phyloP scores from a whole-genome alignment of 2,888 invertebrate genomes.

The Drosophila rubida region DNA sequence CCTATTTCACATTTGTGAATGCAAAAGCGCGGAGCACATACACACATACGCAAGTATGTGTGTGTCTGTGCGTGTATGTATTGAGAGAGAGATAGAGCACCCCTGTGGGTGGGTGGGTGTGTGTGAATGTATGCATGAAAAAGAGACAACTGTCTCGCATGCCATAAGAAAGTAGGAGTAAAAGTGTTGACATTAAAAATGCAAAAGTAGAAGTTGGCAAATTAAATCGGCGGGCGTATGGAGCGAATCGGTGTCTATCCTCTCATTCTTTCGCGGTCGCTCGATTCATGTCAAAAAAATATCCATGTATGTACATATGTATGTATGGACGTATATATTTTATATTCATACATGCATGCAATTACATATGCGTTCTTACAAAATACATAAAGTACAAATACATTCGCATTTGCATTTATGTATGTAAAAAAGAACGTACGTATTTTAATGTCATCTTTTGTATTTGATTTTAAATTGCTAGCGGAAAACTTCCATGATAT shows the following conservation, averaged over 20 bases:
- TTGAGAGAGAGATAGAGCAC: not conserved
- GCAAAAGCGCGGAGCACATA: not conserved
- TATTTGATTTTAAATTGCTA: too few relatives aligned
- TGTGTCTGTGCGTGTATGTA: conserved; percentile 4
- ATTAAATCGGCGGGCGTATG: conserved; percentile 62
- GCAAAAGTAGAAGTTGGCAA: conserved; percentile 66
- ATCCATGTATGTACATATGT: not conserved
- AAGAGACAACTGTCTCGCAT: conserved; percentile 73
- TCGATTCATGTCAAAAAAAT: not conserved
- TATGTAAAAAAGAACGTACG: too few relatives aligned
- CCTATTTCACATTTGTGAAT: not conserved
- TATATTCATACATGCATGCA: not conserved
- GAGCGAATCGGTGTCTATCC: conserved; percentile 31
- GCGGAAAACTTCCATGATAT: too few relatives aligned
- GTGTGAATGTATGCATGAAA: conserved; percentile 38
- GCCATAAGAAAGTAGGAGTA: conserved; percentile 56
- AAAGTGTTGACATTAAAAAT: conserved; percentile 78
- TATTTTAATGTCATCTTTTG: too few relatives aligned
- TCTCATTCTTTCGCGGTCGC: conserved; percentile 18
- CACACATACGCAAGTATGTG: not conserved
- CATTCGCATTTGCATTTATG: too few relatives aligned
- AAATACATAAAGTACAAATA: not conserved
- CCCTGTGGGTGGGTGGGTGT: not conserved
- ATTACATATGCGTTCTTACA: not conserved
- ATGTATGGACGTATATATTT: not conserved